Evolutionary conservation across 2,888 invertebrate species (phyloP), one percentile per base, ranked within the genome.

Genomic region (Seladonia tumulorum): DNA sequence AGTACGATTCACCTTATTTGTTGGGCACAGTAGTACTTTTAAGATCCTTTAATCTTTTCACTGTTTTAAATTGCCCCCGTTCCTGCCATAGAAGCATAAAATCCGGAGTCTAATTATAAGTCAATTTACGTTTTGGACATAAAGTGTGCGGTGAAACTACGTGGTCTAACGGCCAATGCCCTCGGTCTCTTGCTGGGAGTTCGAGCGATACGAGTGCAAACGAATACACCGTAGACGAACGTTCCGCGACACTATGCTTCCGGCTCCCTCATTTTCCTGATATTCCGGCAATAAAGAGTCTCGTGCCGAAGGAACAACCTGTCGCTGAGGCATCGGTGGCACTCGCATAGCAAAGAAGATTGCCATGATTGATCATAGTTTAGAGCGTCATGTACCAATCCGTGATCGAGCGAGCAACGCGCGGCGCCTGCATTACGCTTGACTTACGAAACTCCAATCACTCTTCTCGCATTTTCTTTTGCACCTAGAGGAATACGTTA

Each of bases 391-490:
- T 18, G 18, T 71, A 39, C 25, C 60, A 63, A 22, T 25, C n/a
- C 77, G 68, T 53, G 22, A 53, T 22, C 8, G 53, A 4, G 8
- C 53, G 22, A 53, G 8, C 22, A 53, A 53, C 22, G 8, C 79
- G 57, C 25, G 63, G 42, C 66, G 82, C 57, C 73, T 74, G 66
- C 76, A 63, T 53, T 79, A 80, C 53, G 60, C 39, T 84, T 76
- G 84, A 68, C 76, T 80, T 73, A 29, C 18, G 45, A n/a, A 16
- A 42, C 35, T 53, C 39, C 42, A 60, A 72, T 70, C 77, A 77
- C 84, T 70, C 79, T 74, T 84, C 35, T 45, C 73, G 53, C 57
- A 63, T 78, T 76, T 53, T 68, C 73, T 49, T 66, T 66, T 29
- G 72, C 81, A 39, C 29, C 39, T 39, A 49, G 25, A n/a, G 47